Evolutionary conservation across 2,113 vertebrate species (phyloP), one percentile per base, ranked within the genome.

Genomic region (Neogale vison): DNA sequence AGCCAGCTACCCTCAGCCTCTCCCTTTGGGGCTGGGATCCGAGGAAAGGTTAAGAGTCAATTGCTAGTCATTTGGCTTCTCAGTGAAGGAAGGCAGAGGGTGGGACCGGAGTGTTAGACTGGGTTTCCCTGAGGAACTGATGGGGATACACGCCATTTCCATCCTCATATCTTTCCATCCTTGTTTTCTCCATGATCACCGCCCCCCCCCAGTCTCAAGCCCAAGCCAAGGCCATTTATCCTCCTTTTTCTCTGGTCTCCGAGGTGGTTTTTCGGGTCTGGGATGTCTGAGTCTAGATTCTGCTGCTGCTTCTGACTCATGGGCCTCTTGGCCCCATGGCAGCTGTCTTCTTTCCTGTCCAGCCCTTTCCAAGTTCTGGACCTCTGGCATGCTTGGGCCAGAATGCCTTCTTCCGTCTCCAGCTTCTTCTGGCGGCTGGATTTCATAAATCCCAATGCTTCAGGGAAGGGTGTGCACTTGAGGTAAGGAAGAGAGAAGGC

Each of bases 1-100:
- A 95, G 76, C 80, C 87, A 94, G 42, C 76, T 65, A 39, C 86
- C 67, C 86, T 76, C 36, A 18, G 61, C 76, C 61, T 90, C 84
- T 96, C 95, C 96, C 96, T 88, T n/a, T 90, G 96, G 92, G 93
- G 69, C 96, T 94, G 71, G 59, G 80, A 93, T 85, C 79, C 36
- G 86, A 65, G 45, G 63, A 85, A 95, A 97, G 97, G 89, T 97
- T 94, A 97, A 81, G 91, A 83, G 82, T 97, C 97, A 96, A 91
- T 92, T 95, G 71, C 80, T 76, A 86, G 63, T 91, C 92, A 72
- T 95, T 95, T 97, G 96, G 89, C 92, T 96, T 97, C 90, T 95
- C 69, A 67, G 82, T 65, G 82, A 89, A 90, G 59, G 76, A 93
- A 71, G 87, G 84, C 57, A 92, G 69, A 84, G 88, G 79, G 84